These are phyloP conservation scores for Paraescarpia echinospica DNA, from an alignment of 1,140 invertebrate species.

Conservation along the genomic window DNA sequence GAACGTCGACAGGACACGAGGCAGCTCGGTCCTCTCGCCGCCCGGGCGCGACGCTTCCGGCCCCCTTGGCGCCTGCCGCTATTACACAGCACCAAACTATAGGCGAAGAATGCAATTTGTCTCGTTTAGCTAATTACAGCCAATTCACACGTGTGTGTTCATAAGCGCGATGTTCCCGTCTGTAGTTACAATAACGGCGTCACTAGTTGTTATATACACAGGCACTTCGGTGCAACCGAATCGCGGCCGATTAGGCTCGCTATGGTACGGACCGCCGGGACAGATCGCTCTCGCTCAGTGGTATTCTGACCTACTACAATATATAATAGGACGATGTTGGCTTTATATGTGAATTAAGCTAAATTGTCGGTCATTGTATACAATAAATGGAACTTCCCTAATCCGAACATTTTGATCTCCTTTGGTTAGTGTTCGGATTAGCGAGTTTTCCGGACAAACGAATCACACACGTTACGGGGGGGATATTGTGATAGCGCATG, in stretches of 20 bases:
- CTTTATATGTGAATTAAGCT: background rate
- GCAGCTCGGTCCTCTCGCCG: background rate
- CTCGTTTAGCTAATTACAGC: background rate
- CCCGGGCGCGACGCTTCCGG: background rate
- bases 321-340: background rate
- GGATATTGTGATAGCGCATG: no score
- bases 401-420: no score
- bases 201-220: background rate
- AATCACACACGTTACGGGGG: no score
- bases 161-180: background rate
- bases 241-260: background rate
- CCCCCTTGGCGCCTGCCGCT: background rate
- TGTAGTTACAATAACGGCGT: background rate
- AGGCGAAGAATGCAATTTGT: background rate
- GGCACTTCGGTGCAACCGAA: background rate
- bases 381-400: no score
- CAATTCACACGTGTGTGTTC: conserved; percentile 4
- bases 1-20: background rate
- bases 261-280: background rate
- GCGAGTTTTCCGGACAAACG: no score
- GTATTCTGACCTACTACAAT: background rate
- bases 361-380: no score
- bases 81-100: background rate
- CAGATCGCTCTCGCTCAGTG: no score
- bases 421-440: no score